Base-by-base conservation (phyloP, 2,797 vertebrate genomes). In the Oreochromis mossambicus region DNA sequence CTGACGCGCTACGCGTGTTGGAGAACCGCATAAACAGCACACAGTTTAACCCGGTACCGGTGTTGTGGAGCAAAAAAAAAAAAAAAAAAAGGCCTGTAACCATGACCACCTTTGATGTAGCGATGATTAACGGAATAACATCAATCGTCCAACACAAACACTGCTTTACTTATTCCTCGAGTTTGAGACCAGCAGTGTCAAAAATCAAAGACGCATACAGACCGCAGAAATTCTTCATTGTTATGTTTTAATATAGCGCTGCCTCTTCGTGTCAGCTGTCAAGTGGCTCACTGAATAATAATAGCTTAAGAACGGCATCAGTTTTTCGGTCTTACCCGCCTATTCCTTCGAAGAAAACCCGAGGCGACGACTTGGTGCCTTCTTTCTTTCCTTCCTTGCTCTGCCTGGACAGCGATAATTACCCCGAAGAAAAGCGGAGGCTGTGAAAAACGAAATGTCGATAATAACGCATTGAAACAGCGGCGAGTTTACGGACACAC, bases 91-190 rank as follows among this genome's bases (percentile, higher is more conserved):
- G 46, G 46, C 24, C 5, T 5, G 87, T 91, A 87, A 91, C 85
- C 89, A 89, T 89, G 87, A 81, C 68, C 75, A 90, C 88, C 55
- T 61, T 8, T 52, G 73, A 86, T 89, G 79, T 61, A 55, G 80
- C 41, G 12, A 4, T 52, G 51, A 86, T 83, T 77, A 66, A 77
- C 36, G 32, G 48, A 17, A 56, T 15, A 68, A 8, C 48, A 66
- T 84, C 38, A 24, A 26, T 77, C 77, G 41, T 24, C 34, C 63
- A 48, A 8, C 38, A 73, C 32, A 32, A 68, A 52, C 17, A 10
- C 19, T 48, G 8, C 34, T 13, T 26, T 1, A 24, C 21, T 50
- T 76, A 43, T 15, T 11, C 21, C 29, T 43, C 19, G 48, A 79
- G 87, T 19, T 41, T 66, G 19, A 66, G 4, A 14, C 19, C 12